Base-by-base conservation (phyloP, 2,797 vertebrate genomes). In the Carapus acus region DNA sequence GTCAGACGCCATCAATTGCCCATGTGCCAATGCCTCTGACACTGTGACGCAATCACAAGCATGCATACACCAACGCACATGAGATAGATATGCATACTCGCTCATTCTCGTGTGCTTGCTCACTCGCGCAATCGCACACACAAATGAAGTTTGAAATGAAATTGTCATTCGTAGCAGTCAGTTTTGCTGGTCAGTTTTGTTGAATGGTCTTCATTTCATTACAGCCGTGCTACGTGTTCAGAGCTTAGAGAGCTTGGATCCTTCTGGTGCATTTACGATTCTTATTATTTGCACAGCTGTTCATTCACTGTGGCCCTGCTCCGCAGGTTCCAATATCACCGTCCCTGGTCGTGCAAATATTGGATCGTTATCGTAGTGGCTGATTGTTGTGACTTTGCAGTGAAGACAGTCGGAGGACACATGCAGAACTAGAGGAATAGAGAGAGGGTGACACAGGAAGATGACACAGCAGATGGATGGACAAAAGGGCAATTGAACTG, bases 251-350 rank as follows among this genome's bases (percentile, higher is more conserved):
- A 23, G 57, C 62, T 70, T 78, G 65, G 81, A 79, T 82, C 75
- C 71, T 69, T 77, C 62, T 74, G 49, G 41, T 71, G 52, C 60
- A 64, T 67, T 81, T 74, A 83, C 77, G 79, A 74, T 75, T 72
- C 70, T 65, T 76, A 79, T 85, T 80, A 82, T 81, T 80, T 73
- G 76, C 71, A 69, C 69, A 75, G 71, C 62, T 20, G 62, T 73
- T 75, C 72, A 74, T 74, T 56, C 58, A 73, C 65, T 53, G 66
- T 74, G 72, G 61, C 62, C 40, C 56, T 55, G 50, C 58, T 73
- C 83, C 76, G 69, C 64, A 78, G 67, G 76, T 70, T 64, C 12
- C 9, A 6, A 15, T 19, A 33, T 19, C 76, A 59, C 71, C 47
- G 49, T 31, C 38, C n/a, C n/a, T n/a, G n/a, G n/a, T n/a, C n/a